Base-by-base conservation (phyloP, 2,797 vertebrate genomes). In the Sebastiscus albofasciatus region DNA sequence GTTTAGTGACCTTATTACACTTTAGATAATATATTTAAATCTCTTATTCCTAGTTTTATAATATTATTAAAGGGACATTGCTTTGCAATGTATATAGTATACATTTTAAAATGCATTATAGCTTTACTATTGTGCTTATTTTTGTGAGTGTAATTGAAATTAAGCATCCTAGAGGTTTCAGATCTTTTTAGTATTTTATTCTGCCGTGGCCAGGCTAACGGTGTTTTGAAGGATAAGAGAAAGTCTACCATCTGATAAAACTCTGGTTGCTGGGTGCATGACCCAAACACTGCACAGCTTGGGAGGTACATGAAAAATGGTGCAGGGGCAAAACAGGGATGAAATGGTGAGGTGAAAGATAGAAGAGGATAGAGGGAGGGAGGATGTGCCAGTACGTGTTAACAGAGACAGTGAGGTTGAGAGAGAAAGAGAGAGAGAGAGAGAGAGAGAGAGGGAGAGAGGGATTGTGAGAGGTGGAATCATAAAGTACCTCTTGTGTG, bases 401-500 rank as follows among this genome's bases (percentile, higher is more conserved):
- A 92, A 88, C 79, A 69, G 87, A 85, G 84, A 87, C 80, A 87
- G 79, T 88, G 83, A 87, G 83, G 88, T 82, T 80, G 77, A 75
- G 82, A 80, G 75, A 72, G 27, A 75, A 73, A 39, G 27, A 18
- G 31, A 60, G 39, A 52, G 82, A 60, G 82, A 75, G 86, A 70
- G 81, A 70, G 85, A 60, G 69, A 87, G 89, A 91, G 89, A 91
- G 89, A 39, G 27, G 18, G 82, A 58, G 82, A 75, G 86, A 71
- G 83, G 58, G 79, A 87, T 80, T 84, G 87, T 87, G 90, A 91
- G 89, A 91, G 90, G 90, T 87, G 84, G 90, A 94, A 94, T 95
- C 93, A 95, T 95, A 95, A 95, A 96, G 95, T 92, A 95, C 92
- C 93, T 93, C 94, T 96, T 93, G 92, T 93, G 92, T 95, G 92